These are phyloP conservation scores for Homarus americanus DNA, from an alignment of 1,140 invertebrate species.

Conservation along the genomic window DNA sequence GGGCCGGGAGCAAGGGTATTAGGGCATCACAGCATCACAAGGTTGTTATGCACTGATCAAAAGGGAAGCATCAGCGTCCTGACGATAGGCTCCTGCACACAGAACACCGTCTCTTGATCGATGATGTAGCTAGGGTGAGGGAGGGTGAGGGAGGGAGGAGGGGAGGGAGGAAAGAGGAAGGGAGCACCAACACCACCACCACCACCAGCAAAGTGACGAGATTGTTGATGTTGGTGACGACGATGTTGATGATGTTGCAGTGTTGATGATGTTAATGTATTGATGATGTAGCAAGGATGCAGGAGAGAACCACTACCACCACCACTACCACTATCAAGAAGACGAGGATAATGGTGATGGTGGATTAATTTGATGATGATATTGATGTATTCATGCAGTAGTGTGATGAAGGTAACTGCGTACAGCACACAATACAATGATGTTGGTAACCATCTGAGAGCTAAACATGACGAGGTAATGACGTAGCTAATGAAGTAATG, in stretches of 20 bases:
- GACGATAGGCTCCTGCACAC: constrained; percentile 18
- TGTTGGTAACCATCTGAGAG: no score
- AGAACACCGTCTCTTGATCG: constrained; percentile 27
- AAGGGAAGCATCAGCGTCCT: constrained; percentile 33
- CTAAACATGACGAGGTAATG: not conserved
- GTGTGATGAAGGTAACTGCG: no score
- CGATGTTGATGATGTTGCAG: no score
- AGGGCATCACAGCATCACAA: constrained; percentile 26
- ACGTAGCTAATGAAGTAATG: not conserved
- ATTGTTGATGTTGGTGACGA: no score
- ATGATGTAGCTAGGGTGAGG: not conserved
- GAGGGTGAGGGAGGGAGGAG: not conserved
- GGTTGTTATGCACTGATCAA: constrained; percentile 57
- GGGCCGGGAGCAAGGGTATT: constrained; percentile 26
- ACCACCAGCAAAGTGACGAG: not conserved
- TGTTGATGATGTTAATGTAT: no score
- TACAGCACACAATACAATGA: no score
- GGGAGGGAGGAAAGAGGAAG: not conserved
- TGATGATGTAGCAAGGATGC: no score
- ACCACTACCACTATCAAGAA: no score
- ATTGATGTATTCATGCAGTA: no score
- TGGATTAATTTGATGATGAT: no score
- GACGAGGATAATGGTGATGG: no score
- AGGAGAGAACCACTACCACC: no score
- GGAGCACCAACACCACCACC: not conserved